Conservation (phyloP, 2,888 invertebrate genomes). For the Uropetala carovei region DNA sequence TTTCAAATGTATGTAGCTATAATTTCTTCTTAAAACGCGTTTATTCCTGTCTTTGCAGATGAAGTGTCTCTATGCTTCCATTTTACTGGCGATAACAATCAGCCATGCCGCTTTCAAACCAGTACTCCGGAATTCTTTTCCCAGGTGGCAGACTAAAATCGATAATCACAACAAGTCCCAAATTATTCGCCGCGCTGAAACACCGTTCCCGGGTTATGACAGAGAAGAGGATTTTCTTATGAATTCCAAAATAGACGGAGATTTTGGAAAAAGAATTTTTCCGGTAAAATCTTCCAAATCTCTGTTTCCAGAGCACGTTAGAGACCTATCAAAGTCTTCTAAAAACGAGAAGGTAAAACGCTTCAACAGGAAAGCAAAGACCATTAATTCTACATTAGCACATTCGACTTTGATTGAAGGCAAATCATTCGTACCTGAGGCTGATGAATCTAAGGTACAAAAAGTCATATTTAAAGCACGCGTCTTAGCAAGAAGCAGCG, state of each 20-base stretch:
- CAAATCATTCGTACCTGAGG: no score
- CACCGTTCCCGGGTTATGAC: neutral
- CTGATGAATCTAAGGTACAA: no score
- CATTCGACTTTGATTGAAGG: no score
- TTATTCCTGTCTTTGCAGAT: neutral
- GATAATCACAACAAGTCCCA: neutral
- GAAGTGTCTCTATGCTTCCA: neutral
- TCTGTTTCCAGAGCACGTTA: neutral
- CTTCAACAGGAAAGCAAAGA: neutral
- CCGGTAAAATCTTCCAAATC: neutral
- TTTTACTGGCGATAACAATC: neutral
- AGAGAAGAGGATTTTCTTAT: neutral
- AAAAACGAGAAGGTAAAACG: neutral
- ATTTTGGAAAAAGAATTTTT: neutral
- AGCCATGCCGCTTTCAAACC: neutral
- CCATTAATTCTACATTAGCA: neutral
- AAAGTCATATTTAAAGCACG: no score
- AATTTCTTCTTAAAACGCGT: neutral
- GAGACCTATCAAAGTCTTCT: neutral
- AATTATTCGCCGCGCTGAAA: neutral
- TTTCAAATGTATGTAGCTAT: no score
- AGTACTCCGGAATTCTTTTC: neutral
- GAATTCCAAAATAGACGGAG: neutral
- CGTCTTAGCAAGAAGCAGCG: no score
- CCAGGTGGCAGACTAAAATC: neutral